These are phyloP conservation scores for Geodia barretti DNA, from an alignment of 37 sponge, comb jelly and placozoan genomes.

Conservation along the genomic window DNA sequence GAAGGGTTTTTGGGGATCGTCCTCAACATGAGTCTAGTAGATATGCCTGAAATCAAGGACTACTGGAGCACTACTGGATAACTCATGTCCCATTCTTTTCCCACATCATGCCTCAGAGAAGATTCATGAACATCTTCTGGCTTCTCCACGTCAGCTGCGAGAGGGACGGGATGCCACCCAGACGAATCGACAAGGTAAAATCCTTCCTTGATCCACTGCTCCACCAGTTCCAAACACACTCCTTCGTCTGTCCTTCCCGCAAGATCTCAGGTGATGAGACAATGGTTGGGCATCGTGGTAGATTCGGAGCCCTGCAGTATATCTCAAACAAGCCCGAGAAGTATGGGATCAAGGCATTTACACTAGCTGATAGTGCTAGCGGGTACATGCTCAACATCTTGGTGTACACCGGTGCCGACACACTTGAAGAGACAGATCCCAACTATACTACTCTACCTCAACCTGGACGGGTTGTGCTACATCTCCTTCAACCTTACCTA, in stretches of 20 bases:
- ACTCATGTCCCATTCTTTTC: neutral
- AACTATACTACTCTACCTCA: neutral
- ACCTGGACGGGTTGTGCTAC: neutral
- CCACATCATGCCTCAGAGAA: neutral
- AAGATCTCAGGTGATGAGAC: constrained; percentile 2
- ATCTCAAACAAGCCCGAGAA: constrained; percentile 15
- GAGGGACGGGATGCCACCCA: neutral
- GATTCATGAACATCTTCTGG: neutral
- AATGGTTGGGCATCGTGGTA: neutral
- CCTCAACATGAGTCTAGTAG: constrained; percentile 16
- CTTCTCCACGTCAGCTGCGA: neutral
- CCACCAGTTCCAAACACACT: neutral
- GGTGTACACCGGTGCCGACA: constrained; percentile 3
- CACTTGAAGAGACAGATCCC: constrained; percentile 4
- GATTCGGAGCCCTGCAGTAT: constrained; percentile 11
- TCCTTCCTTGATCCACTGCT: neutral
- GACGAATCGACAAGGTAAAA: neutral
- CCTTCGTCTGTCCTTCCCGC: neutral
- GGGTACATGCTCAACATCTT: constrained; percentile 14
- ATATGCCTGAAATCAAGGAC: neutral
- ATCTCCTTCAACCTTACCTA: neutral
- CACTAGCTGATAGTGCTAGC: neutral
- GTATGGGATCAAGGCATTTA: constrained; percentile 16
- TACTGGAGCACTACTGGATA: constrained; percentile 1
- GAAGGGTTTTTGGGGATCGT: neutral